Evolutionary conservation across 2,888 invertebrate genomes (phyloP).

Genomic region (Orthosia incerta): DNA sequence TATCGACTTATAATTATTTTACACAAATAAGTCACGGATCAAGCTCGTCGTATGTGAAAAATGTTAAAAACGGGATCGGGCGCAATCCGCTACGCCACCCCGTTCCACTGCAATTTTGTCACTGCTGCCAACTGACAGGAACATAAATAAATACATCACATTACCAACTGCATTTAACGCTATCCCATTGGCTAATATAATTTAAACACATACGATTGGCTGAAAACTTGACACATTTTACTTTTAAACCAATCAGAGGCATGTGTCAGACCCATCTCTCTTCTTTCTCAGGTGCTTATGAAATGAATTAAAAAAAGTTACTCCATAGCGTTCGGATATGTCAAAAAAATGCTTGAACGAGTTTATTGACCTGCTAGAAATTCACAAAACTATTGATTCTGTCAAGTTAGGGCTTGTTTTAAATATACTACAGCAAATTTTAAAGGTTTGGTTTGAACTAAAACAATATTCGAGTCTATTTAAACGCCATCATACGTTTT

Average conservation of each 20-base stretch:
- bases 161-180: slow-evolving; percentile 54
- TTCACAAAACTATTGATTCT: background rate
- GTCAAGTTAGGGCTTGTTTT: background rate
- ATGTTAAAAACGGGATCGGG: slow-evolving; percentile 74
- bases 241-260: slow-evolving; percentile 36
- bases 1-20: slow-evolving; percentile 71
- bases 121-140: slow-evolving; percentile 78
- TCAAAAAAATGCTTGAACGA: background rate
- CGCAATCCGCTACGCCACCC: slow-evolving; percentile 77
- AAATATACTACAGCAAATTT: background rate
- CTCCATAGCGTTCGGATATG: slow-evolving; percentile 34
- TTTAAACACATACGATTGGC: slow-evolving; percentile 34
- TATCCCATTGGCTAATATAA: slow-evolving; percentile 43
- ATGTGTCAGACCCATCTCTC: too few species aligned
- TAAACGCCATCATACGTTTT: background rate
- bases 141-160: slow-evolving; percentile 81
- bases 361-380: background rate
- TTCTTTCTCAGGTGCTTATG: background rate
- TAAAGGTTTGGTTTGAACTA: background rate
- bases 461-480: background rate
- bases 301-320: slow-evolving; percentile 27
- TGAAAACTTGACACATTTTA: slow-evolving; percentile 3
- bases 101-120: slow-evolving; percentile 76
- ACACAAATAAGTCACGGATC: slow-evolving; percentile 81
- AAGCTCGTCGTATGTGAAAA: slow-evolving; percentile 79